Evolutionary conservation across 2,797 vertebrate genomes (phyloP).

Genomic region (Eptatretus atami): DNA sequence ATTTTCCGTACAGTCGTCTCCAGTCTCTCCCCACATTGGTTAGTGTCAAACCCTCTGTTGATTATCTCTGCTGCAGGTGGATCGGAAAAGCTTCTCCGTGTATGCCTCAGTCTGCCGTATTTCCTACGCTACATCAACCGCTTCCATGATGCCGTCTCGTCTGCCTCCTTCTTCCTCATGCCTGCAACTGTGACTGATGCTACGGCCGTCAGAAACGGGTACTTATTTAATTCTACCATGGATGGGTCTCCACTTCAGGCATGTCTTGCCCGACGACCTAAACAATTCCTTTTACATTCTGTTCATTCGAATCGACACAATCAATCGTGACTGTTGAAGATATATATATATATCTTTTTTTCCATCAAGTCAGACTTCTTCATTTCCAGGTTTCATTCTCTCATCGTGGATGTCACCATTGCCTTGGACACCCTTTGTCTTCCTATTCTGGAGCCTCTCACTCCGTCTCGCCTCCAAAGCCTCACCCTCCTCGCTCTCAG

Average conservation of each 20-base stretch:
- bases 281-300: too few relatives aligned
- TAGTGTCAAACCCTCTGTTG: too few relatives aligned
- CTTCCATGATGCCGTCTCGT: slow-evolving; percentile 79
- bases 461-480: slow-evolving; percentile 54
- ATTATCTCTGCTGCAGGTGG: slow-evolving; percentile 26
- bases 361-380: neutral
- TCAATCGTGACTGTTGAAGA: neutral
- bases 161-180: slow-evolving; percentile 98
- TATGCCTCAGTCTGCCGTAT: slow-evolving; percentile 89
- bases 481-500: slow-evolving; percentile 87
- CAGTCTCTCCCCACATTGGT: too few relatives aligned
- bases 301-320: neutral
- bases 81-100: slow-evolving; percentile 72
- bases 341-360: too few relatives aligned
- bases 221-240: slow-evolving; percentile 1
- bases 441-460: slow-evolving; percentile 74
- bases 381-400: slow-evolving; percentile 47
- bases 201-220: slow-evolving; percentile 92
- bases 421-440: slow-evolving; percentile 80
- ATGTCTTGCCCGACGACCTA: too few relatives aligned
- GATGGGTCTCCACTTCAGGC: too few relatives aligned
- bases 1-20: too few relatives aligned
- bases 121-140: slow-evolving; percentile 94
- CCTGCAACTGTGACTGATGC: slow-evolving; percentile 87
- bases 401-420: slow-evolving; percentile 96